Evolutionary conservation across 23 tunicate genomes (phyloP).

Genomic region (Clavelina lepadiformis): DNA sequence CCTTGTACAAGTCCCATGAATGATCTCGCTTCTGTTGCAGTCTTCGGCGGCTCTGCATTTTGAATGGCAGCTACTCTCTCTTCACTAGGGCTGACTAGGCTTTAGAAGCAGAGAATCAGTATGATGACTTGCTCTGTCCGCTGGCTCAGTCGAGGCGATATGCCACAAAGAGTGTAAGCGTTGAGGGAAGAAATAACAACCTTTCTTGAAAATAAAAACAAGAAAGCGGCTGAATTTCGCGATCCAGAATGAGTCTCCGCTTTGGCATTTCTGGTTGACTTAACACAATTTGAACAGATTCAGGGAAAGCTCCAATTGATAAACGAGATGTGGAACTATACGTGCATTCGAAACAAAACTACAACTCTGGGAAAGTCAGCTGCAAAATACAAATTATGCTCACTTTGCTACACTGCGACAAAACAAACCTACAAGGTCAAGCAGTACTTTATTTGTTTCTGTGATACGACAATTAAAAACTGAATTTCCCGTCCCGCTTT

Average conservation of each 20-base stretch:
- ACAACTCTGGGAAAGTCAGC: constrained; percentile 52
- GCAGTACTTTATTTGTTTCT: too few relatives aligned
- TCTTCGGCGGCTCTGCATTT: too few relatives aligned
- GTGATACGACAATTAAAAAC: too few relatives aligned
- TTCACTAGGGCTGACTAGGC: too few relatives aligned
- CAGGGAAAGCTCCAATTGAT: constrained; percentile 57
- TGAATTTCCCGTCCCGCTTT: too few relatives aligned
- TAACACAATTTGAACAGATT: constrained; percentile 54
- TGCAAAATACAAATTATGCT: too few relatives aligned
- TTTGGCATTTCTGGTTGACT: constrained; percentile 42
- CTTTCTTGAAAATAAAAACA: constrained; percentile 25
- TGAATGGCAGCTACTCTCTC: too few relatives aligned
- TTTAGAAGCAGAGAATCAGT: constrained; percentile 44
- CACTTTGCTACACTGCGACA: too few relatives aligned
- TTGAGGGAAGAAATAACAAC: constrained; percentile 25
- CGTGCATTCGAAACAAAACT: constrained; percentile 51
- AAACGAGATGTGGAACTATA: constrained; percentile 65
- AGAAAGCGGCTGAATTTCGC: constrained; percentile 32
- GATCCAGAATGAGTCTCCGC: constrained; percentile 38
- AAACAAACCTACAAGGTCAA: too few relatives aligned
- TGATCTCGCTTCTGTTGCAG: too few relatives aligned
- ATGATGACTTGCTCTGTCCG: constrained; percentile 52
- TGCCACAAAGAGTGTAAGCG: constrained; percentile 28
- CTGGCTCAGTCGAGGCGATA: constrained; percentile 75
- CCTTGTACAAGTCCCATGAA: too few relatives aligned